A percentile compares a stretch with the other conserved stretches of the same genome.
phyloP scores from a whole-genome alignment of 2,888 invertebrate genomes.

The Folsomia candida region DNA sequence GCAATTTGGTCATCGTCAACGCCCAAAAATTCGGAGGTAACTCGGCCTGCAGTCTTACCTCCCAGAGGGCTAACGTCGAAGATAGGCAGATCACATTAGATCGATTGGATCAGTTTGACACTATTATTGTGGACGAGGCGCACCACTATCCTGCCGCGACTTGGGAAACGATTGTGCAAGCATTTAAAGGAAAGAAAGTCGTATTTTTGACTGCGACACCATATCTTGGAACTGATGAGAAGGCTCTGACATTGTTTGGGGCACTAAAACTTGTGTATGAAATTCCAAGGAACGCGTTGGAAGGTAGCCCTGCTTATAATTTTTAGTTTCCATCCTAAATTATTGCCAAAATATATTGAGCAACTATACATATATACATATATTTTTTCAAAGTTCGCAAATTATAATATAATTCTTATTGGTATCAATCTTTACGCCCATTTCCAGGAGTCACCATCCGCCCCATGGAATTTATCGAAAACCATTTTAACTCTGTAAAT shows the following conservation, averaged over 20 bases:
- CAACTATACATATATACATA: no score
- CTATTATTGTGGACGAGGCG: constrained; percentile 14
- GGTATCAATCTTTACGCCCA: no score
- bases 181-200: not conserved
- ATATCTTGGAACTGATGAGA: not conserved
- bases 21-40: constrained; percentile 14
- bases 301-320: no score
- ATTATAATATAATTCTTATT: no score
- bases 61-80: not conserved
- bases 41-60: not conserved
- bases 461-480: no score
- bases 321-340: no score
- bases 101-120: constrained; percentile 1
- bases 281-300: not conserved
- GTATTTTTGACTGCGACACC: constrained; percentile 19
- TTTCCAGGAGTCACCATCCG: no score
- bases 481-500: no score
- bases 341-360: no score
- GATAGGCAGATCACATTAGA: not conserved
- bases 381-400: no score
- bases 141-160: constrained; percentile 19
- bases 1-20: constrained; percentile 7
- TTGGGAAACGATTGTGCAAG: constrained; percentile 1
- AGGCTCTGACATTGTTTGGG: not conserved
- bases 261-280: not conserved